A percentile compares a stretch with the other conserved stretches of the same genome.
phyloP scores from a whole-genome alignment of 2,888 invertebrate genomes.

The Sarcophaga rosellei region DNA sequence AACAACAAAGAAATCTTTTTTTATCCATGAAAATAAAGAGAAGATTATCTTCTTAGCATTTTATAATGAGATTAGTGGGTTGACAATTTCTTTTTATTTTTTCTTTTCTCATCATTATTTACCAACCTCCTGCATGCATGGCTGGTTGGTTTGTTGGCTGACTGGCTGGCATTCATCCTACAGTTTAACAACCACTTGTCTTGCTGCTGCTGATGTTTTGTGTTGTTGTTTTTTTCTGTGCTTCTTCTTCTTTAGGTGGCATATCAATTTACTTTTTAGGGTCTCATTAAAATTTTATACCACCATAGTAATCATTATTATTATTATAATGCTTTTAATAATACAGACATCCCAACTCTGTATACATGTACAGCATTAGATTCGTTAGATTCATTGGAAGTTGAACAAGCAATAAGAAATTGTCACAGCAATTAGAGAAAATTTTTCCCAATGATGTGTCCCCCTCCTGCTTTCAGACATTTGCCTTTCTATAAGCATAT shows the following conservation, averaged over 20 bases:
- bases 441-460: constrained; percentile 46
- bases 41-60: constrained; percentile 63
- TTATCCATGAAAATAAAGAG: neutral
- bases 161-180: constrained; percentile 1
- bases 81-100: constrained; percentile 50
- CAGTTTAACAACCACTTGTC: constrained; percentile 58
- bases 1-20: constrained; percentile 20
- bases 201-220: neutral
- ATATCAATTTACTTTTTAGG: constrained; percentile 70
- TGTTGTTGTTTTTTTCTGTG: too few species aligned
- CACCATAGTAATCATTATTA: constrained; percentile 43
- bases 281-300: constrained; percentile 71
- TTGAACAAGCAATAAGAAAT: constrained; percentile 16
- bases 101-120: constrained; percentile 28
- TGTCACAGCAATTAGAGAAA: constrained; percentile 65
- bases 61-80: constrained; percentile 70
- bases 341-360: constrained; percentile 17
- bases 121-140: neutral
- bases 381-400: constrained; percentile 33
- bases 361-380: constrained; percentile 21
- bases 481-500: constrained; percentile 57
- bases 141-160: too few species aligned
- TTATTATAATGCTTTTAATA: constrained; percentile 23
- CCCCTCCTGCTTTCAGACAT: neutral
- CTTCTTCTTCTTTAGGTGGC: constrained; percentile 60